Evolutionary conservation across 2,113 vertebrate genomes (phyloP).

Genomic region (Trematomus loennbergii): DNA sequence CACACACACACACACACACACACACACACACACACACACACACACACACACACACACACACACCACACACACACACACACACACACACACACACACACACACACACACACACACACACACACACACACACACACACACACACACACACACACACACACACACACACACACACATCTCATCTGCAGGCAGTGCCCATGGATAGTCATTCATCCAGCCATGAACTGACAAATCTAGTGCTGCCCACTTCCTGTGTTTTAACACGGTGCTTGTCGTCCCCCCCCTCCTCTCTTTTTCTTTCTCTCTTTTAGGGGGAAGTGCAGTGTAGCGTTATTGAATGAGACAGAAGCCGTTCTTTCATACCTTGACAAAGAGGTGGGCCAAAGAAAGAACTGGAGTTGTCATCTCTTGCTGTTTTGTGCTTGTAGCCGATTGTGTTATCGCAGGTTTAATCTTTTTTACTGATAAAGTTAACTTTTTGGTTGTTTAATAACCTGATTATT

Average conservation of each 20-base stretch:
- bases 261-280: background rate
- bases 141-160: background rate
- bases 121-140: background rate
- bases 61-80: background rate
- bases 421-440: background rate
- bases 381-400: background rate
- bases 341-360: constrained; percentile 94
- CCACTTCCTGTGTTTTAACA: constrained; percentile 58
- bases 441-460: background rate
- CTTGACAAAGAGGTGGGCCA: constrained; percentile 95
- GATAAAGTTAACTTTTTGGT: background rate
- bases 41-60: too few relatives aligned
- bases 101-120: too few relatives aligned
- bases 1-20: constrained; percentile 3
- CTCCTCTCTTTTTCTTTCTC: constrained; percentile 21
- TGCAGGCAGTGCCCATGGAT: constrained; percentile 55
- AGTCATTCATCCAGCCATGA: constrained; percentile 45
- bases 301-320: constrained; percentile 94
- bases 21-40: too few relatives aligned
- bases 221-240: constrained; percentile 1
- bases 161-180: background rate
- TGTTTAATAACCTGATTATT: background rate
- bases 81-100: background rate
- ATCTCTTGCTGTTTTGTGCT: constrained; percentile 2
- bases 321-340: constrained; percentile 96